These are phyloP conservation scores for Mola mola DNA, from an alignment of 2,113 vertebrate genomes.

Conservation along the genomic window DNA sequence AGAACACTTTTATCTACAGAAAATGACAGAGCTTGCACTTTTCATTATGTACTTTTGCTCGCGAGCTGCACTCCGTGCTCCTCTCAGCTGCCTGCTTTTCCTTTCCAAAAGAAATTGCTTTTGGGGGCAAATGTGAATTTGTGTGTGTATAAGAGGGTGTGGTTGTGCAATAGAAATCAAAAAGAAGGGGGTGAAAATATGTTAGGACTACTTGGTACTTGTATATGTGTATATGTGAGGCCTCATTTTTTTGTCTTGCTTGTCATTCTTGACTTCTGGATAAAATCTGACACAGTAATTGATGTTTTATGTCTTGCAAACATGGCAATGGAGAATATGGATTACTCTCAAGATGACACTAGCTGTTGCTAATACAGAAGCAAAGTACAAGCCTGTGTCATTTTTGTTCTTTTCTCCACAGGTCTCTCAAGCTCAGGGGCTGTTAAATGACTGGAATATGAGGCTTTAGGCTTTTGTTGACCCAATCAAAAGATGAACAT, in stretches of 20 bases:
- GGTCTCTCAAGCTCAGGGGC: conserved; percentile 20
- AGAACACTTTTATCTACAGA: conserved; percentile 80
- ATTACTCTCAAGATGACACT: conserved; percentile 51
- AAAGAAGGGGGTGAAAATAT: not conserved
- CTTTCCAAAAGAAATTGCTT: conserved; percentile 41
- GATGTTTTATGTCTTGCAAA: conserved; percentile 61
- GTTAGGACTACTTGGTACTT: not conserved
- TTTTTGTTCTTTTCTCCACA: conserved; percentile 21
- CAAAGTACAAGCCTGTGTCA: conserved; percentile 16
- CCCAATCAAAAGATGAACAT: conserved; percentile 47
- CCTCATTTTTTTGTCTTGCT: conserved; percentile 48
- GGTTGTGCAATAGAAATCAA: conserved; percentile 16
- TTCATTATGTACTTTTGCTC: conserved; percentile 78
- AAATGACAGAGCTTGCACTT: conserved; percentile 82
- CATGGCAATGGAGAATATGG: conserved; percentile 52
- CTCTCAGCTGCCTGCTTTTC: conserved; percentile 15
- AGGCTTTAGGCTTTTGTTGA: conserved; percentile 28
- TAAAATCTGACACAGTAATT: conserved; percentile 62
- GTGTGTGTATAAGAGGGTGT: not conserved
- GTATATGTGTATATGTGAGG: conserved; percentile 6
- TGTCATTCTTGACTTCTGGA: conserved; percentile 52
- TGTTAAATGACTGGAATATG: conserved; percentile 42
- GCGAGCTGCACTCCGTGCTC: conserved; percentile 33
- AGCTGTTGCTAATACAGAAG: conserved; percentile 53
- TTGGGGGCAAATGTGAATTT: conserved; percentile 26